Evolutionary conservation across 2,113 vertebrate genomes (phyloP).

Genomic region (Aphyosemion australe): DNA sequence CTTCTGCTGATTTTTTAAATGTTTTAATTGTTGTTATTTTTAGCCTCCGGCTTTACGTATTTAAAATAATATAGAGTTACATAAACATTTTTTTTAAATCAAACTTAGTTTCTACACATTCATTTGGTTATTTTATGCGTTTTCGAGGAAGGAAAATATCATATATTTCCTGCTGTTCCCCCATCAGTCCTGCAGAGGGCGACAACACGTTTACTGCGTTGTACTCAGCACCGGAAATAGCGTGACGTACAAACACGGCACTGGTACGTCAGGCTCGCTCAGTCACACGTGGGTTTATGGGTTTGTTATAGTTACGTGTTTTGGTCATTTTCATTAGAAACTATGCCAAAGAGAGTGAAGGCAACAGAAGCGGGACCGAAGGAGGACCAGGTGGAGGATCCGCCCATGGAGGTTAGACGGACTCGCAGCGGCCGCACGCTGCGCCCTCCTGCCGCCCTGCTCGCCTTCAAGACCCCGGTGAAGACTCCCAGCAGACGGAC

Average conservation of each 20-base stretch:
- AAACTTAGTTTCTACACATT: neutral
- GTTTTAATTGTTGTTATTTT: too few relatives aligned
- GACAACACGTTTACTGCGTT: conserved; percentile 12
- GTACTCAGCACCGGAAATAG: conserved; percentile 25
- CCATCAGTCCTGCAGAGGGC: conserved; percentile 37
- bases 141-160: too few relatives aligned
- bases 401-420: conserved; percentile 50
- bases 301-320: neutral
- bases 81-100: too few relatives aligned
- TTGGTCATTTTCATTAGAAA: neutral
- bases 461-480: conserved; percentile 21
- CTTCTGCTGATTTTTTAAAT: too few relatives aligned
- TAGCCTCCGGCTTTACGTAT: too few relatives aligned
- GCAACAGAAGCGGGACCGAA: neutral
- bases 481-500: conserved; percentile 67
- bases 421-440: conserved; percentile 77
- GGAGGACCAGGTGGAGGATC: conserved; percentile 33
- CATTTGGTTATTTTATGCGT: neutral
- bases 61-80: too few relatives aligned
- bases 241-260: conserved; percentile 8
- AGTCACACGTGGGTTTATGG: conserved; percentile 51
- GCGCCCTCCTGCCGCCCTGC: conserved; percentile 51
- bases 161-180: neutral
- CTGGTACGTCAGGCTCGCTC: neutral
- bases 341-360: conserved; percentile 47